These are phyloP conservation scores for Xenentodon cancila DNA, from an alignment of 2,797 vertebrate genomes.

Conservation along the genomic window DNA sequence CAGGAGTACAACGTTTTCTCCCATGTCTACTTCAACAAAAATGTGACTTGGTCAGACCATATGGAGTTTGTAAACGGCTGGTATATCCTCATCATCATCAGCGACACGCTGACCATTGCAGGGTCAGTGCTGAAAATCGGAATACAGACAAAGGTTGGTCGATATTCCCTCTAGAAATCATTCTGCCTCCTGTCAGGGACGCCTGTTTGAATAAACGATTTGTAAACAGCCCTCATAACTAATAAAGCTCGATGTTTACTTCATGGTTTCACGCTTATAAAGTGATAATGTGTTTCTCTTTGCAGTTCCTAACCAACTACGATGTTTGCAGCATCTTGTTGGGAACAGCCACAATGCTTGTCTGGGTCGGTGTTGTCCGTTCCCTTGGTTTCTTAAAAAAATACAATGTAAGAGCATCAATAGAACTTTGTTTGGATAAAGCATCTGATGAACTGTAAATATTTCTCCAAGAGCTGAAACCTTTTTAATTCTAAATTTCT, in stretches of 20 bases:
- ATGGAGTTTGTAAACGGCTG: conserved; percentile 96
- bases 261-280: background rate
- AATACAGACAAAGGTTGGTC: conserved; percentile 92
- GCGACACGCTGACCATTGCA: conserved; percentile 87
- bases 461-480: background rate
- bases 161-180: background rate
- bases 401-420: conserved; percentile 88
- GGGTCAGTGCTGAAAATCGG: conserved; percentile 94
- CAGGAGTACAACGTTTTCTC: conserved; percentile 92
- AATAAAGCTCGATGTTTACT: no score
- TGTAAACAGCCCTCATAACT: no score
- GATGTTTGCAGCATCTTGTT: conserved; percentile 94
- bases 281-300: conserved; percentile 1
- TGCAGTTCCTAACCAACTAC: conserved; percentile 91
- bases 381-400: conserved; percentile 96
- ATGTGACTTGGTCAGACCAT: conserved; percentile 86
- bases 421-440: background rate
- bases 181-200: background rate
- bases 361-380: conserved; percentile 95
- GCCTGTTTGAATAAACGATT: background rate
- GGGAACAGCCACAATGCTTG: conserved; percentile 92
- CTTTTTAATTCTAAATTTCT: background rate
- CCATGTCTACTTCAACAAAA: conserved; percentile 83
- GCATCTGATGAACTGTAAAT: background rate
- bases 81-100: conserved; percentile 93